Percentiles rank a stretch among this genome's conserved stretches.
Evolutionary conservation across 2,797 vertebrate genomes (phyloP).

Genomic region (Gorsachius magnificus): DNA sequence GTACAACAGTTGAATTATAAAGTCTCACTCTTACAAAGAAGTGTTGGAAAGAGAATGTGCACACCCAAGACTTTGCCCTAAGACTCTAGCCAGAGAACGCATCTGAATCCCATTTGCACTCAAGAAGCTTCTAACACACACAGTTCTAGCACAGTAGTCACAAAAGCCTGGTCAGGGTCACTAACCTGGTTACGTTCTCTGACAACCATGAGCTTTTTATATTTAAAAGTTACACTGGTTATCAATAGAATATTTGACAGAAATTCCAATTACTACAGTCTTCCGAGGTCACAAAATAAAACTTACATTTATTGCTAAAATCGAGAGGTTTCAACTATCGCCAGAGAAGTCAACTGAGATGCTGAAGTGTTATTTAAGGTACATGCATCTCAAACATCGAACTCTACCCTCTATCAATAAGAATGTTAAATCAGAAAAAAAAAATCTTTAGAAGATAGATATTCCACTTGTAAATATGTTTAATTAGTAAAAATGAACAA

Average conservation of each 20-base stretch:
- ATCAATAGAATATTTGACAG: background rate
- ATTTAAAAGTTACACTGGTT: background rate
- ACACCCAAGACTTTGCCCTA: background rate
- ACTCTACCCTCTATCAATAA: background rate
- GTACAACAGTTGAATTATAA: background rate
- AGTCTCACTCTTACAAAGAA: background rate
- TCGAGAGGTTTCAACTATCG: background rate
- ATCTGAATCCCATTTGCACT: background rate
- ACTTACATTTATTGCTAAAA: constrained; percentile 22
- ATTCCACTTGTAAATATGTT: background rate
- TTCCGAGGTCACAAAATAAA: constrained; percentile 27
- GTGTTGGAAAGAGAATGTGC: background rate
- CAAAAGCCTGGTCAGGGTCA: background rate
- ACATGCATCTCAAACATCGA: background rate
- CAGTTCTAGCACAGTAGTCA: background rate
- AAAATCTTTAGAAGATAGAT: background rate
- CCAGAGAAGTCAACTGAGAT: background rate
- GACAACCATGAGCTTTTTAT: background rate
- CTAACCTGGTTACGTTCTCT: background rate
- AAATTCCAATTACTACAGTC: background rate
- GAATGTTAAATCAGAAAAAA: background rate
- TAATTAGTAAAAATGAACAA: background rate
- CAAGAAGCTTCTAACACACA: background rate
- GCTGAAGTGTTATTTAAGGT: background rate
- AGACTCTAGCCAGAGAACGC: background rate